These are phyloP conservation scores for Hyalella azteca DNA, from an alignment of 2,888 invertebrate genomes.

Conservation along the genomic window DNA sequence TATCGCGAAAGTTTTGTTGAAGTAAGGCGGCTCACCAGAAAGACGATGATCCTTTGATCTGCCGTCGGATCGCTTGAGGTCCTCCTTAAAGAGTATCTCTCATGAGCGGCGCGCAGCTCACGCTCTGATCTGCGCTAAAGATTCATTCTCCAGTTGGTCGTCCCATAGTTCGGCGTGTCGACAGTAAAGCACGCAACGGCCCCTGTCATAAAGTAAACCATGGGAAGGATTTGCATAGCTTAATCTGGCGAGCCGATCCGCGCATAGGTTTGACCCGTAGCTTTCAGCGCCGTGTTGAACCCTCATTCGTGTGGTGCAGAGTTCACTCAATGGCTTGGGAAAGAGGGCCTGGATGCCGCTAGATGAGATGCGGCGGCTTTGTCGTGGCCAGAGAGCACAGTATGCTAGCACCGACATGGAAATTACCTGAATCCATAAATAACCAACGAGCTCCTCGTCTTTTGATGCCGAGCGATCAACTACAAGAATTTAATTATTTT, in stretches of 20 bases:
- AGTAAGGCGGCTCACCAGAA: constrained; percentile 19
- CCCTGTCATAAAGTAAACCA: constrained; percentile 14
- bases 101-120: neutral
- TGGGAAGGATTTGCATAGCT: constrained; percentile 14
- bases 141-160: neutral
- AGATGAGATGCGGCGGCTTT: neutral
- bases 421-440: constrained; percentile 25
- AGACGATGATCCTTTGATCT: constrained; percentile 22
- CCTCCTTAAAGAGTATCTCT: constrained; percentile 16
- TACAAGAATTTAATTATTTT: no score
- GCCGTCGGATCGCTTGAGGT: neutral
- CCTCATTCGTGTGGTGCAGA: neutral
- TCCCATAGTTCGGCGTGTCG: neutral
- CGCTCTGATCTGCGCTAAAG: neutral
- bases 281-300: neutral
- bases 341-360: neutral
- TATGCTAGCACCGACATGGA: neutral
- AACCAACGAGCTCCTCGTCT: neutral
- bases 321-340: neutral
- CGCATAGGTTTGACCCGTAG: neutral
- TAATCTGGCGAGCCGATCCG: neutral
- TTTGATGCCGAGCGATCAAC: neutral
- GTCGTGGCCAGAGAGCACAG: neutral
- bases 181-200: constrained; percentile 6
- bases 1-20: constrained; percentile 25